Evolutionary conservation across 2,888 invertebrate genomes (phyloP).

Genomic region (Pteria penguin): DNA sequence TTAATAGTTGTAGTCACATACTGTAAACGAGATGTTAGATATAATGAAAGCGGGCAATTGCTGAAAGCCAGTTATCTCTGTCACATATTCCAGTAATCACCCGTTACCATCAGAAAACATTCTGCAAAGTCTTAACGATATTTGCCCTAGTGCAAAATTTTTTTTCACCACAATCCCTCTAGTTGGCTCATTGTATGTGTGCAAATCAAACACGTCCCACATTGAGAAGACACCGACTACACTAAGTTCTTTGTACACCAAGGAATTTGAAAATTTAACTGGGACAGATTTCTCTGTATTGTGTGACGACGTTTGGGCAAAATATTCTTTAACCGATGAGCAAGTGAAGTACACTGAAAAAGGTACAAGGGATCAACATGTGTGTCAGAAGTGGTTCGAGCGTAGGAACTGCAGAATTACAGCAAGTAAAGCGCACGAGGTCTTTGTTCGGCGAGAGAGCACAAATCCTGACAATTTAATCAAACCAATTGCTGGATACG

Average conservation of each 20-base stretch:
- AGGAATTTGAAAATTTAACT: too few species aligned
- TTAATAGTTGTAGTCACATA: background rate
- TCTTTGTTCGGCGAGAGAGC: background rate
- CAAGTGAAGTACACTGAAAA: constrained; percentile 1
- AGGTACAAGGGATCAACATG: constrained; percentile 15
- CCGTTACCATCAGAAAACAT: constrained; percentile 5
- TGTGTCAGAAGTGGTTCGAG: constrained; percentile 16
- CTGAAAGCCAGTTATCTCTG: background rate
- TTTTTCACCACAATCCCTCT: constrained; percentile 3
- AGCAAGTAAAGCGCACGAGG: constrained; percentile 18
- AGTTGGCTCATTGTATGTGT: too few species aligned
- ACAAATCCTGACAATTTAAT: constrained; percentile 14
- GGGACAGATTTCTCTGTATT: too few species aligned
- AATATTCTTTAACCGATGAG: background rate
- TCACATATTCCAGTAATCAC: constrained; percentile 3
- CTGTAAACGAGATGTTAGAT: background rate
- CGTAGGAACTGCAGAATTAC: constrained; percentile 27
- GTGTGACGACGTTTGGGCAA: too few species aligned
- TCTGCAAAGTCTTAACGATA: background rate
- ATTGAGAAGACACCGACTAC: too few species aligned
- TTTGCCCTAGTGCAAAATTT: constrained; percentile 9
- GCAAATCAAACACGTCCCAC: too few species aligned
- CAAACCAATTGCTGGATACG: constrained; percentile 14
- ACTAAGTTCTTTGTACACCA: too few species aligned
- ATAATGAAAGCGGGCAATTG: background rate